These are phyloP conservation scores for Tenthredo notha DNA, from an alignment of 2,888 invertebrate species.

Conservation along the genomic window DNA sequence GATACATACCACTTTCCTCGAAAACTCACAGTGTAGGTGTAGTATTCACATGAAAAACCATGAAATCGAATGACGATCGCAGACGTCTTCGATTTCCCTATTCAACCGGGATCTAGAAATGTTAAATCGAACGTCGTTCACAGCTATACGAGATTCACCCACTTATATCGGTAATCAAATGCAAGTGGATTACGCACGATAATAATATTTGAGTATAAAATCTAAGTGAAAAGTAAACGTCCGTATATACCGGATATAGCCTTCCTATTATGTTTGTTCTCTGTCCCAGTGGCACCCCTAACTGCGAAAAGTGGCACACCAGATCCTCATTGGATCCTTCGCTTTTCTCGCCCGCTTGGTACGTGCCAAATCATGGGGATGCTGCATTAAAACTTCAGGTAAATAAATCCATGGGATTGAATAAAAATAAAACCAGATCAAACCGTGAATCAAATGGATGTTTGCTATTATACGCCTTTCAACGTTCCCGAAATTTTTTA, in stretches of 20 bases:
- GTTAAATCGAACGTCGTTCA: background rate
- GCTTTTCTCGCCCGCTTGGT: background rate
- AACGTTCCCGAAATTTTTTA: background rate
- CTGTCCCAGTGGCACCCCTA: conserved; percentile 3
- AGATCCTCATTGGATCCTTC: conserved; percentile 29
- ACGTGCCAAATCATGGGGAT: conserved; percentile 9
- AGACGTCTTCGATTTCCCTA: background rate
- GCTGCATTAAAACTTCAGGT: conserved; percentile 19
- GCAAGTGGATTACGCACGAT: too few relatives aligned
- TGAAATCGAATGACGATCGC: too few relatives aligned
- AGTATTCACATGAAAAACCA: too few relatives aligned
- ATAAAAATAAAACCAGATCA: conserved; percentile 3
- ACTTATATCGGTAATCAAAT: too few relatives aligned
- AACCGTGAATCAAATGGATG: background rate
- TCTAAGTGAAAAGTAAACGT: background rate
- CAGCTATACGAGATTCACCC: too few relatives aligned
- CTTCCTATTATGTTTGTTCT: background rate
- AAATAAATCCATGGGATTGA: conserved; percentile 4
- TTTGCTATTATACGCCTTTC: background rate
- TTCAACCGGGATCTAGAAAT: background rate
- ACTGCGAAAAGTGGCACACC: background rate
- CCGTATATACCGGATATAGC: background rate
- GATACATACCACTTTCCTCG: background rate
- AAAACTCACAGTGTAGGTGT: background rate
- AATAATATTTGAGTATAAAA: background rate